Evolutionary conservation across 2,888 invertebrate species (phyloP), one percentile per base, ranked within the genome.

Genomic region (Plemyria rubiginata): DNA sequence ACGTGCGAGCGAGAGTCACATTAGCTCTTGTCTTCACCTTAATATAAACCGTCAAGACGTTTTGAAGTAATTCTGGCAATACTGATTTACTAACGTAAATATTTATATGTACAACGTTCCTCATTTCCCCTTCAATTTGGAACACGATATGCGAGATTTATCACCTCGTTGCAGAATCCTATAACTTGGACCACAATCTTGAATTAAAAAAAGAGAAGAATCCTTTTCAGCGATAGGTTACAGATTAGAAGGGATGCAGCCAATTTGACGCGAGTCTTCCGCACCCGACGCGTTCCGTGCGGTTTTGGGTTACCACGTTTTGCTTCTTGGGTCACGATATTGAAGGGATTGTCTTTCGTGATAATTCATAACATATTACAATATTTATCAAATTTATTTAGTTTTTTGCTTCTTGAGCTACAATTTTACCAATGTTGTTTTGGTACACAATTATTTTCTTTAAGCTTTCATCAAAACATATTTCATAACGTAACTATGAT

Each of bases 141-240:
- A 11, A 38, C 36, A 38, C 22, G 36, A 0, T 11, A 38, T 11
- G 11, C 36, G 36, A 38, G 36, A 7, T 11, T 11, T 11, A 38
- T 2, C 11, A 3, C 6, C 8, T 36, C 2, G 11, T 36, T 0
- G 36, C 36, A 36, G 36, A 11, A 38, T 9, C 74, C 70, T 55
- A 4, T 72, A 29, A 66, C 70, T 84, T 84, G 69, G 6, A 65
- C 81, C 84, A 74, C 62, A 71, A 57, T 51, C 74, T 71, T 67
- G 74, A 76, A 84, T 87, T 85, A 88, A 89, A 90, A 90, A 90
- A 90, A 81, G 77, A 84, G 77, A 79, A 79, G 82, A 84, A 82
- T 87, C 82, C 81, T 85, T 86, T 88, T 83, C 82, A 83, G 82
- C 84, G 90, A 92, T 91, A 91, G 90, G 85, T 91, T 90, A 87